phyloP scores from a whole-genome alignment of 2,797 vertebrate genomes.

The Cryptoprocta ferox region DNA sequence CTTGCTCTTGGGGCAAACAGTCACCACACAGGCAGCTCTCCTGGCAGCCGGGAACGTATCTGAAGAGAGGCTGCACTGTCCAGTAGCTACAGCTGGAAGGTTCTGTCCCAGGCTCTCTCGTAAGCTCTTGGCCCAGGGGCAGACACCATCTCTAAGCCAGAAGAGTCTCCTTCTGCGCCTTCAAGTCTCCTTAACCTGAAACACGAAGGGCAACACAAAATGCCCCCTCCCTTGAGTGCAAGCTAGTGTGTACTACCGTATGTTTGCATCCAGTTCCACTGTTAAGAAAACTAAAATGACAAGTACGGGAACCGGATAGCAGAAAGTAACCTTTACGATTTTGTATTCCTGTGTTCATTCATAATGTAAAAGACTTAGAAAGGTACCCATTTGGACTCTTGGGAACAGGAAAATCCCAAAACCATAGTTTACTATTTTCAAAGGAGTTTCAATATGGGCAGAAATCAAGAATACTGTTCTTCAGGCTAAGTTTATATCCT shows the following conservation, averaged over 20 bases:
- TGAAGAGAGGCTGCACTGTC: background rate
- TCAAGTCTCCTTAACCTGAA: background rate
- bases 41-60: background rate
- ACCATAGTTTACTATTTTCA: conserved; percentile 88
- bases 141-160: background rate
- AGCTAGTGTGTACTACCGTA: background rate
- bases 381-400: conserved; percentile 87
- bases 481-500: conserved; percentile 89
- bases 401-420: conserved; percentile 87
- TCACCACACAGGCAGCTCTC: background rate
- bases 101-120: background rate
- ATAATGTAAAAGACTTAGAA: conserved; percentile 82
- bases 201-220: background rate
- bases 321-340: conserved; percentile 84
- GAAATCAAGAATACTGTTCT: conserved; percentile 88
- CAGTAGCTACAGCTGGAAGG: background rate
- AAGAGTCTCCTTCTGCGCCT: background rate
- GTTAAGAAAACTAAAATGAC: conserved; percentile 77
- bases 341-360: conserved; percentile 84
- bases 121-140: background rate
- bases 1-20: conserved; percentile 46
- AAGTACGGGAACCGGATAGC: conserved; percentile 80
- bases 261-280: conserved; percentile 30
- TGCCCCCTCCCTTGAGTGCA: background rate
- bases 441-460: conserved; percentile 87